phyloP scores from a whole-genome alignment of 2,797 vertebrate genomes.

The Chiloscyllium punctatum region DNA sequence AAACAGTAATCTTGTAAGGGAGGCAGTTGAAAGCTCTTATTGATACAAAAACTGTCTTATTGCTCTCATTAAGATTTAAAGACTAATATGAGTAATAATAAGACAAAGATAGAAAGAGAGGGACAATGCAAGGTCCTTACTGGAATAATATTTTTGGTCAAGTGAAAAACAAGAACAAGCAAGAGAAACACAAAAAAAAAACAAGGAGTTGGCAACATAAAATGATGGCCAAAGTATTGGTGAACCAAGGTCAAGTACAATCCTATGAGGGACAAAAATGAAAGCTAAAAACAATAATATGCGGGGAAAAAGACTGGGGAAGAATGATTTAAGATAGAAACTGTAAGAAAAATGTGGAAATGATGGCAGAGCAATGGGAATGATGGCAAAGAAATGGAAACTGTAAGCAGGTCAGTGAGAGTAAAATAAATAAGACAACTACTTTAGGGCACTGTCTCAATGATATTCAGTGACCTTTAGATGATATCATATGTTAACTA shows the following conservation, averaged over 20 bases:
- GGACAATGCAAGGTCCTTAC: neutral
- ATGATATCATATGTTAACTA: neutral
- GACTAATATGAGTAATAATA: neutral
- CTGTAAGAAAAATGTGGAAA: neutral
- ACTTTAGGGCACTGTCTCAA: neutral
- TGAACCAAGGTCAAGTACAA: neutral
- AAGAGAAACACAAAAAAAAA: neutral
- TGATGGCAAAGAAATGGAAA: neutral
- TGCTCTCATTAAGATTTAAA: neutral
- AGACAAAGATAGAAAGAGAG: neutral
- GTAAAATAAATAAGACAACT: neutral
- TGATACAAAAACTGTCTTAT: neutral
- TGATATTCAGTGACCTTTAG: neutral
- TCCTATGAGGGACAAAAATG: neutral
- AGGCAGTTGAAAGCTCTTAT: neutral
- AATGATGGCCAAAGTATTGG: neutral
- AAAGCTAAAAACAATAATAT: slow-evolving; percentile 20
- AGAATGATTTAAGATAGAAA: neutral
- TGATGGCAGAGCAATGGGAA: neutral
- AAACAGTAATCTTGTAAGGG: neutral
- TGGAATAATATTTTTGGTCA: neutral
- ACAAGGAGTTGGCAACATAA: neutral
- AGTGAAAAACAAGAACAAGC: neutral
- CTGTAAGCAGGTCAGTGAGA: neutral
- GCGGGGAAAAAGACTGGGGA: neutral